Base-by-base conservation (phyloP, 2,797 vertebrate species). In the Lagocephalus sceleratus region DNA sequence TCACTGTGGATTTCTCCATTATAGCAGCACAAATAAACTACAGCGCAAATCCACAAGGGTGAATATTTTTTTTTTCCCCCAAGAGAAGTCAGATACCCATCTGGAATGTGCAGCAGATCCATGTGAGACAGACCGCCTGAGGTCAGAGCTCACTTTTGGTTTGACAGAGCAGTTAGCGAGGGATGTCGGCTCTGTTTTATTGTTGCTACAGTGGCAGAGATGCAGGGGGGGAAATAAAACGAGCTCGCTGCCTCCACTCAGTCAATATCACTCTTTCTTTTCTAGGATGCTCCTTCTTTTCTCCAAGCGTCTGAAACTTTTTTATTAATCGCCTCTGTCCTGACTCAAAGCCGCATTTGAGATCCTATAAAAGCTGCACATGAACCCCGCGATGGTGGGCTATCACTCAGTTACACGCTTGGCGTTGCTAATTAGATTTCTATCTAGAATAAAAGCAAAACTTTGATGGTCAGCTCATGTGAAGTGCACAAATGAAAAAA, bases 171-270 rank as follows among this genome's bases (percentile, higher is more conserved):
- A 51, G 72, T 71, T 72, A 78, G 66, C 54, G 57, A 54, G 48
- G 56, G 55, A 65, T 56, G 63, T 81, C 74, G 67, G 60, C 60
- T 66, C 23, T 0, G 51, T 43, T 73, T 64, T 57, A 61, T 60
- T 58, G 50, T 60, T 40, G 51, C 59, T 43, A 22, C 50, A 11
- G 60, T 41, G 21, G 54, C 53, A 29, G 50, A n/a, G 61, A 68
- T 56, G 56, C 32, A 29, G 38, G 9, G 55, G 9, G 55, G 55
- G 48, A 23, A 44, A 47, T 62, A 51, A 63, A 61, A 51, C 14
- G 54, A 60, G 25, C 55, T 51, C 40, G 48, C 23, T 35, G 8
- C 29, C 22, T 54, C 21, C n/a, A 11, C 23, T 49, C 59, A 43
- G 20, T 46, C 44, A 42, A 43, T 35, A 51, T 38, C 23, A 43